Evolutionary conservation across 1,140 invertebrate genomes (phyloP).

Genomic region (Lepidurus apus): DNA sequence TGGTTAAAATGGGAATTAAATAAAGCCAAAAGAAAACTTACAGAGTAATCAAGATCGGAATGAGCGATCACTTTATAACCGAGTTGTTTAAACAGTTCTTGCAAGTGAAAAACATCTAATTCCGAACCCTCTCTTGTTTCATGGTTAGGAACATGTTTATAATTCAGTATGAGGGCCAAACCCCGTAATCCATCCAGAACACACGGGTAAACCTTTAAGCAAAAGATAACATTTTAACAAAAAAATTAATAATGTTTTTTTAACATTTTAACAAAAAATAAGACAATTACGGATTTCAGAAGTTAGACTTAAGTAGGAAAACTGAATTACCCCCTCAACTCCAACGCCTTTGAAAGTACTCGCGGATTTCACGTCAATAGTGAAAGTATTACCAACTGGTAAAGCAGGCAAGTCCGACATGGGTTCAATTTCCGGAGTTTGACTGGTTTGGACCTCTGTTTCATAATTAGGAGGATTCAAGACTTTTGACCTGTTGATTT

Average conservation of each 20-base stretch:
- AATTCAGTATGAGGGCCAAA: slow-evolving; percentile 30
- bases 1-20: not conserved
- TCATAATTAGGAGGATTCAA: not conserved
- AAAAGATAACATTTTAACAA: not conserved
- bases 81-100: slow-evolving; percentile 28
- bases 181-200: not conserved
- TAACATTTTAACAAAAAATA: not conserved
- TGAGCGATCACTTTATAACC: slow-evolving; percentile 24
- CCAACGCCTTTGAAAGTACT: slow-evolving; percentile 4
- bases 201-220: not conserved
- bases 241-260: too few relatives aligned
- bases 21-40: not conserved
- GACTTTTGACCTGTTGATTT: not conserved
- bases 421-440: not conserved
- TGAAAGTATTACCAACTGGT: not conserved
- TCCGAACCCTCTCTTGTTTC: slow-evolving; percentile 26
- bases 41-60: slow-evolving; percentile 1
- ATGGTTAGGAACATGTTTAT: not conserved
- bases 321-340: not conserved
- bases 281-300: not conserved
- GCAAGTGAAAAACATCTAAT: slow-evolving; percentile 23
- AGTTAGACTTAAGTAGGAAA: not conserved
- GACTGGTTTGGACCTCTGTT: not conserved
- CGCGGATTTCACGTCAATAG: not conserved
- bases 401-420: not conserved